These are phyloP conservation scores for Tarsius wallacei DNA, from an alignment of 2,797 vertebrate genomes.

Conservation along the genomic window DNA sequence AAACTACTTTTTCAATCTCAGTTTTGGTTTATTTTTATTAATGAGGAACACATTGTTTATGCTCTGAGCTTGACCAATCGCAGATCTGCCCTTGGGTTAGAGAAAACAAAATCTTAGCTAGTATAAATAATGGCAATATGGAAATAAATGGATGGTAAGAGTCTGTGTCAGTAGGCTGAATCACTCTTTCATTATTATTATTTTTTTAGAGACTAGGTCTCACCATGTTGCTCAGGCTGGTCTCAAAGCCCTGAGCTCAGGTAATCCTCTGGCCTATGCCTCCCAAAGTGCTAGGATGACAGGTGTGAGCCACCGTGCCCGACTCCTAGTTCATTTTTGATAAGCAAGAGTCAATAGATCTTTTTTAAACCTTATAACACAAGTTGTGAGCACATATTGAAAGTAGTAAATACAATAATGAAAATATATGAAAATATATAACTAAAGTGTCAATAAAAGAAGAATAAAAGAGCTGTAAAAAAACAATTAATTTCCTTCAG, in stretches of 20 bases:
- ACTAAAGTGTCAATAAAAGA: neutral
- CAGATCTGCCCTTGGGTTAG: neutral
- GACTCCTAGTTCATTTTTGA: neutral
- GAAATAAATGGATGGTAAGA: neutral
- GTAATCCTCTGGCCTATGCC: no score
- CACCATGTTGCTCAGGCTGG: no score
- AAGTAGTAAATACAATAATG: neutral
- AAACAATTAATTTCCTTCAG: neutral
- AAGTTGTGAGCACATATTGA: neutral
- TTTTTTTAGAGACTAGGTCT: no score
- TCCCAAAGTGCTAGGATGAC: no score
- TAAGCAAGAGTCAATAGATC: neutral
- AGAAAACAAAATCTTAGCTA: neutral
- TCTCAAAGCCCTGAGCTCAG: no score
- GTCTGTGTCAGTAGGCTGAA: neutral
- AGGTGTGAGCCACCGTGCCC: no score
- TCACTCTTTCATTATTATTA: no score
- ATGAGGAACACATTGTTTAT: neutral
- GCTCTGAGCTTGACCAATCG: neutral
- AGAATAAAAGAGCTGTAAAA: neutral
- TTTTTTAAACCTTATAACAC: neutral
- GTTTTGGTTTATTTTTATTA: constrained; percentile 33
- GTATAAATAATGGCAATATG: neutral
- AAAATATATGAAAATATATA: constrained; percentile 6
- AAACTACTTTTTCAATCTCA: neutral